Conservation (phyloP, 2,888 invertebrate genomes). For the Pediacus dermestoides region DNA sequence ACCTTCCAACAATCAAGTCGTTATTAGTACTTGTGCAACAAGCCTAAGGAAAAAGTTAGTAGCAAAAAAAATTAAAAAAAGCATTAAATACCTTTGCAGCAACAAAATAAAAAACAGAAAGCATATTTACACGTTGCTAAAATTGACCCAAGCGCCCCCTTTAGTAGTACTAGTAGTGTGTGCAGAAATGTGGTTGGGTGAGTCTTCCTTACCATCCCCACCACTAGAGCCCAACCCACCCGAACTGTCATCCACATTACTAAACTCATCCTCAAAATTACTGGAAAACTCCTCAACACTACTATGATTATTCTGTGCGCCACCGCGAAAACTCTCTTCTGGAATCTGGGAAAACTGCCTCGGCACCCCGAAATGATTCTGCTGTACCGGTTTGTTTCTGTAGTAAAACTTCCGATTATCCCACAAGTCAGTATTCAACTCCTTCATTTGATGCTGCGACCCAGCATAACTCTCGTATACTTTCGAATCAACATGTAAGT, state of each 20-base stretch:
- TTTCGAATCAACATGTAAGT: slow-evolving; percentile 24
- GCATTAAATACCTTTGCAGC: slow-evolving; percentile 33
- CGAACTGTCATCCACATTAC: slow-evolving; percentile 23
- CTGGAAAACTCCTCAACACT: slow-evolving; percentile 31
- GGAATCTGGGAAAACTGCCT: no score
- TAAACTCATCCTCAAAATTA: slow-evolving; percentile 29
- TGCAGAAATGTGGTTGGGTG: slow-evolving; percentile 20
- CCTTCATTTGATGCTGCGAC: slow-evolving; percentile 21
- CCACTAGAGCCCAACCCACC: slow-evolving; percentile 23
- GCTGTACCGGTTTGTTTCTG: no score
- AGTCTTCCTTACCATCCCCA: slow-evolving; percentile 24
- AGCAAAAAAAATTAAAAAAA: slow-evolving; percentile 27
- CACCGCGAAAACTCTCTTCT: not conserved
- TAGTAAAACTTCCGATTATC: no score
- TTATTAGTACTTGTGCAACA: slow-evolving; percentile 14
- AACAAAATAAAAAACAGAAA: slow-evolving; percentile 41
- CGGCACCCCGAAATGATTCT: no score
- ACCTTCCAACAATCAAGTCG: not conserved
- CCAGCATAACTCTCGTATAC: slow-evolving; percentile 14
- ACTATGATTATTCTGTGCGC: no score
- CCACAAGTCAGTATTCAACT: slow-evolving; percentile 29
- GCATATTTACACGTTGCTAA: slow-evolving; percentile 51
- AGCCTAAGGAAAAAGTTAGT: slow-evolving; percentile 10
- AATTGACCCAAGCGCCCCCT: slow-evolving; percentile 49
- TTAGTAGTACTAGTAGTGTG: no score